These are phyloP conservation scores for Listronotus bonariensis DNA, from an alignment of 1,140 invertebrate genomes.

Conservation along the genomic window DNA sequence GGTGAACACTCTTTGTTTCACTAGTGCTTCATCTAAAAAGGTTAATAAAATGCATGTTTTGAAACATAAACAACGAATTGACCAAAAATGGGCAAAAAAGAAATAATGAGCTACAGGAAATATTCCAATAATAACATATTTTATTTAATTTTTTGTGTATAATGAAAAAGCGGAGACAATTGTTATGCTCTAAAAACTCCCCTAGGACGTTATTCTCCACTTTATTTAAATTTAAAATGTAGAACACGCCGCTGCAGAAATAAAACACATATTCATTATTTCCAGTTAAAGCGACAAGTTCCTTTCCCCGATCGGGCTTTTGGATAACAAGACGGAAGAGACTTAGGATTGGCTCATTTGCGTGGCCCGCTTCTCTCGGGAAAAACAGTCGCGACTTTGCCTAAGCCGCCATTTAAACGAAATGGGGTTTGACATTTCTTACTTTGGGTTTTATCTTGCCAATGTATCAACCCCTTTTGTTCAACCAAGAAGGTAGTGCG, in stretches of 20 bases:
- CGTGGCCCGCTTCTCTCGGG: slow-evolving; percentile 11
- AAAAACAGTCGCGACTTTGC: slow-evolving; percentile 22
- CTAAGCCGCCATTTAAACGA: slow-evolving; percentile 20
- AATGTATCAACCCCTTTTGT: slow-evolving; percentile 15
- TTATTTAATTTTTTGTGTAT: too few species aligned
- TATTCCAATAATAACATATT: too few species aligned
- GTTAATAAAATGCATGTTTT: too few species aligned
- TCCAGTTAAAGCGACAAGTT: slow-evolving; percentile 24
- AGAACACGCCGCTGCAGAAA: slow-evolving; percentile 18
- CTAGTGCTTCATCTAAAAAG: too few species aligned
- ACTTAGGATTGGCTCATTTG: slow-evolving; percentile 26
- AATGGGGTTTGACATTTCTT: slow-evolving; percentile 20
- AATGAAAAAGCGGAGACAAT: too few species aligned
- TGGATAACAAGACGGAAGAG: slow-evolving; percentile 23
- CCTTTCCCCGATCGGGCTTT: slow-evolving; percentile 20
- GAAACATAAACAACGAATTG: too few species aligned
- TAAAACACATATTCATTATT: slow-evolving; percentile 25
- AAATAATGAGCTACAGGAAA: too few species aligned
- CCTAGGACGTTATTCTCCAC: slow-evolving; percentile 2
- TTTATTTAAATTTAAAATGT: slow-evolving; percentile 16
- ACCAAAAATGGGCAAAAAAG: too few species aligned
- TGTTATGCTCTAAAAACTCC: too few species aligned
- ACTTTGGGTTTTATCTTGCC: slow-evolving; percentile 17
- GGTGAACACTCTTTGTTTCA: too few species aligned
- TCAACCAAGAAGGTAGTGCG: too few species aligned